Evolutionary conservation across 2,113 vertebrate species (phyloP), one percentile per base, ranked within the genome.

Genomic region (Amblyopsis rosae): DNA sequence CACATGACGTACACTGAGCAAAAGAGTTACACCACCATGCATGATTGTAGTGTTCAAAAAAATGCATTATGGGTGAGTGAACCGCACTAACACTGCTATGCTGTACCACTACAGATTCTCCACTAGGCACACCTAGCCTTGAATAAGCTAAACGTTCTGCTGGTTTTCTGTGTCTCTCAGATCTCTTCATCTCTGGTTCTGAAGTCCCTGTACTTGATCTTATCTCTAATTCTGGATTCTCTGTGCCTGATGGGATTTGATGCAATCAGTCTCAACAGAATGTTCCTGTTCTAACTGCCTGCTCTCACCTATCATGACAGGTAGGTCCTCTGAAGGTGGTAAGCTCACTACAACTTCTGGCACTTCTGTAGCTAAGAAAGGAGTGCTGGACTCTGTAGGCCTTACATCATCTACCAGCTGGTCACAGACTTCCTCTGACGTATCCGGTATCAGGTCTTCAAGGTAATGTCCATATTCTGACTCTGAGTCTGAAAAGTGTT

Each of bases 401-500:
- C 12, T 56, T 56, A 56, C 12, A 56, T 15, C 0, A 15, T 56
- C 12, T 56, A 15, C 54, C 16, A 56, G 6, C 54, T 56, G 54
- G 8, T n/a, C 13, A 16, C 54, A 56, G 54, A 56, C 16, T 15
- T 56, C 54, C 54, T 55, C 54, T 15, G 54, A 4, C 12, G 12
- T 55, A n/a, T 55, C 54, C 16, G 4, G 12, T 3, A 56, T 56
- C 54, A 56, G 9, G 54, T 56, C 13, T 16, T 17, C 54, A 15
- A 16, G 54, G n/a, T 56, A 56, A 56, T 56, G 12, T 16, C 54
- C 54, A 56, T 56, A 56, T 8, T 56, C 54, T 13, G 11, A 56
- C 54, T 56, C 54, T 4, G 53, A 55, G 54, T 56, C 54, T 56
- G 54, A 56, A 56, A n/a, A 56, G 12, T 56, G 54, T 3, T 56